phyloP scores from a whole-genome alignment of 2,113 vertebrate genomes.

The Thermophis baileyi region DNA sequence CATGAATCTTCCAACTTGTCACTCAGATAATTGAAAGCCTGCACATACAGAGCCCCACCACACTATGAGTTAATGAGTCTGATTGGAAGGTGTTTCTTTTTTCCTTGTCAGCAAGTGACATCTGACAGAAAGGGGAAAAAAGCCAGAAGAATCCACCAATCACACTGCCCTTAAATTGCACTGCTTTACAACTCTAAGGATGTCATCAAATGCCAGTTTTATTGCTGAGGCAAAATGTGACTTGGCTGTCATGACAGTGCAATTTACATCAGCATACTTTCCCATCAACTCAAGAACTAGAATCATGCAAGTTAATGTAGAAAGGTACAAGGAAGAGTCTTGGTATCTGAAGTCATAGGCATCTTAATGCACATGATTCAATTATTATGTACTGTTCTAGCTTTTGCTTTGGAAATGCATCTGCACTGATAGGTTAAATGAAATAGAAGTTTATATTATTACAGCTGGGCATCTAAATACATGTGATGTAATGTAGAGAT shows the following conservation, averaged over 20 bases:
- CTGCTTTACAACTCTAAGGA: not conserved
- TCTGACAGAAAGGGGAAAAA: not conserved
- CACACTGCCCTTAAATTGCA: not conserved
- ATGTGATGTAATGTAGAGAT: slow-evolving; percentile 19
- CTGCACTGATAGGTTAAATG: slow-evolving; percentile 11
- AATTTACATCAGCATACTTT: not conserved
- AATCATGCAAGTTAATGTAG: not conserved
- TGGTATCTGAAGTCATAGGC: slow-evolving; percentile 8
- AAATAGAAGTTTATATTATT: slow-evolving; percentile 7
- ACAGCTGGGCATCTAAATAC: slow-evolving; percentile 15
- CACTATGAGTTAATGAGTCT: not conserved
- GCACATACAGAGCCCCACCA: not conserved
- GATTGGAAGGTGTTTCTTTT: not conserved
- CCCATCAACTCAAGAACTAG: not conserved
- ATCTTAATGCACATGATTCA: not conserved
- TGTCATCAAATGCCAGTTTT: not conserved
- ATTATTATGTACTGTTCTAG: not conserved
- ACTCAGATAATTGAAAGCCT: not conserved
- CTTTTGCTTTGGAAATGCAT: slow-evolving; percentile 20
- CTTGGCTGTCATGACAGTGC: not conserved
- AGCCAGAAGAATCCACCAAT: not conserved
- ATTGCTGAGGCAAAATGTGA: not conserved
- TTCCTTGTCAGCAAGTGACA: not conserved
- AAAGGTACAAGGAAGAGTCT: not conserved
- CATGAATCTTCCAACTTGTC: not conserved